These are phyloP conservation scores for Microctenopoma stevenorrisi DNA, from an alignment of 2,797 vertebrate species.

Conservation along the genomic window DNA sequence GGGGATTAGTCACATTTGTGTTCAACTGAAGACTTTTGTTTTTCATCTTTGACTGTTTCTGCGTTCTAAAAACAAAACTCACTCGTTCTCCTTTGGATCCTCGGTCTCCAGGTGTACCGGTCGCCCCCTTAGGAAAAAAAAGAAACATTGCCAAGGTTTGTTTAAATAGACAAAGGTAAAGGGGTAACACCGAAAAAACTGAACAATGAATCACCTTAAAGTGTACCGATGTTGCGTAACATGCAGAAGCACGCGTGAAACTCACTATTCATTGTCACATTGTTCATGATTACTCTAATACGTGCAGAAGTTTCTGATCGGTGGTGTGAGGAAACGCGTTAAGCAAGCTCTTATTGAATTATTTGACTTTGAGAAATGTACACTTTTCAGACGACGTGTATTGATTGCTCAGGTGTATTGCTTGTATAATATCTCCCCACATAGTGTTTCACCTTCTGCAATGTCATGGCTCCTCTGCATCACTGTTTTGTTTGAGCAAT, in stretches of 20 bases:
- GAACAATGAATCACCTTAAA: constrained; percentile 24
- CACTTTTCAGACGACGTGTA: constrained; percentile 58
- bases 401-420: constrained; percentile 66
- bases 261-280: constrained; percentile 5
- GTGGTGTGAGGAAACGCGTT: constrained; percentile 9
- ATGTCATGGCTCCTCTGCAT: constrained; percentile 74
- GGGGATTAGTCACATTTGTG: constrained; percentile 72
- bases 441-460: constrained; percentile 78
- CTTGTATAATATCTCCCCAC: constrained; percentile 62
- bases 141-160: constrained; percentile 12
- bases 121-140: constrained; percentile 83
- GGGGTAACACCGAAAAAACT: neutral
- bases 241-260: constrained; percentile 4
- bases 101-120: constrained; percentile 92
- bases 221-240: constrained; percentile 21
- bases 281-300: constrained; percentile 12
- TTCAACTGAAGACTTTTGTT: constrained; percentile 61
- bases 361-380: constrained; percentile 63
- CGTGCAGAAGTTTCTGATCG: constrained; percentile 35
- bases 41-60: constrained; percentile 53
- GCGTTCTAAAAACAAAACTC: constrained; percentile 62
- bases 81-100: constrained; percentile 98
- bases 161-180: constrained; percentile 8
- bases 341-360: constrained; percentile 35
- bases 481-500: constrained; percentile 56